These are phyloP conservation scores for Drosophila grimshawi DNA, from an alignment of 1,140 invertebrate species.

Conservation along the genomic window DNA sequence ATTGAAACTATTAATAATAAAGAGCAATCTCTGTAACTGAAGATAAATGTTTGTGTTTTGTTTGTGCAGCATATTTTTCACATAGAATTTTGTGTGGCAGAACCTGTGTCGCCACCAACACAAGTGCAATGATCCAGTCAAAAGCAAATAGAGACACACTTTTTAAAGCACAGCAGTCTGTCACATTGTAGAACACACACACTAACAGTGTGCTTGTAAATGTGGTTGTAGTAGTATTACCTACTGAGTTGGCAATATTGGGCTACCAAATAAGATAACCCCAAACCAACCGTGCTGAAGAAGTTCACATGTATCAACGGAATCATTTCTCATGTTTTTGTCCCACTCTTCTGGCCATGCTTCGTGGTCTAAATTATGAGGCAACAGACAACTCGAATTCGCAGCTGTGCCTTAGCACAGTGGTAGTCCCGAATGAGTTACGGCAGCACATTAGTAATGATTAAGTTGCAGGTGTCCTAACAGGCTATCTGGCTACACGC, in stretches of 20 bases:
- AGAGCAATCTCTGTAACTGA: too few species aligned
- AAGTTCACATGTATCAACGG: constrained; percentile 19
- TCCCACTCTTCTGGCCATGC: neutral
- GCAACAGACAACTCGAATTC: constrained; percentile 7
- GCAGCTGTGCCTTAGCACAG: constrained; percentile 1
- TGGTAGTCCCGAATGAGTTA: constrained; percentile 49
- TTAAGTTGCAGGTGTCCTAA: constrained; percentile 56
- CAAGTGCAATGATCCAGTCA: constrained; percentile 38
- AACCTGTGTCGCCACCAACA: constrained; percentile 9
- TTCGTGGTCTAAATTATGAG: constrained; percentile 18
- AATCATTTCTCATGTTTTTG: neutral
- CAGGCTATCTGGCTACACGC: constrained; percentile 22
- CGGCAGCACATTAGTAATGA: constrained; percentile 66
- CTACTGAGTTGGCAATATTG: constrained; percentile 28
- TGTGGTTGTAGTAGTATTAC: constrained; percentile 13
- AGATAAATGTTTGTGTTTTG: too few species aligned
- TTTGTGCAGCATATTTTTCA: too few species aligned
- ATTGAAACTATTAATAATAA: too few species aligned
- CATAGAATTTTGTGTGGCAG: too few species aligned
- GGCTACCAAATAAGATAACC: constrained; percentile 47
- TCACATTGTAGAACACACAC: constrained; percentile 13
- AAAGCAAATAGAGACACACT: constrained; percentile 46
- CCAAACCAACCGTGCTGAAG: constrained; percentile 29
- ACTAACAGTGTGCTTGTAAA: constrained; percentile 35
- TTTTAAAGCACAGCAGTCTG: constrained; percentile 18